These are phyloP conservation scores for Vulpes ferrilata DNA, from an alignment of 2,113 vertebrate species.

Conservation along the genomic window DNA sequence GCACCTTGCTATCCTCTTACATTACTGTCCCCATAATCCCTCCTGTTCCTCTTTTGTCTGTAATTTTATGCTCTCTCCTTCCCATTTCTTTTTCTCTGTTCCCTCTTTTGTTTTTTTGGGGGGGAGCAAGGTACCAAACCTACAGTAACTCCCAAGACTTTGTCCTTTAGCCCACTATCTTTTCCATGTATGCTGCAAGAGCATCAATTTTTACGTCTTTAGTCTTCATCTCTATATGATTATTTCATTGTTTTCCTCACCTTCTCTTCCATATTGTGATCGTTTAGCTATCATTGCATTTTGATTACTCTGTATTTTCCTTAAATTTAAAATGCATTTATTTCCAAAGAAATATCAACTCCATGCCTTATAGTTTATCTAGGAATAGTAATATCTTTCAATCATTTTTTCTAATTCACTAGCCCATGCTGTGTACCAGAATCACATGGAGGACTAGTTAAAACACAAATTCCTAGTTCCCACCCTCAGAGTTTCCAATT, in stretches of 20 bases:
- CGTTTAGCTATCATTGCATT: not conserved
- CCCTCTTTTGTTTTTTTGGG: not conserved
- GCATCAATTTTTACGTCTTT: not conserved
- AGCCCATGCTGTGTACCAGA: not conserved
- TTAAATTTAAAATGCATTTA: not conserved
- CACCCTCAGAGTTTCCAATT: not conserved
- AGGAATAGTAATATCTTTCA: not conserved
- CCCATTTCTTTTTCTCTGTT: not conserved
- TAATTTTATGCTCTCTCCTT: not conserved
- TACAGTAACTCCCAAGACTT: not conserved
- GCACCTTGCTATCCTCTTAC: fast-evolving
- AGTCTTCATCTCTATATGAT: not conserved
- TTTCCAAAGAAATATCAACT: not conserved
- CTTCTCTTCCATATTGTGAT: not conserved
- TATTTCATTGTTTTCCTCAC: not conserved
- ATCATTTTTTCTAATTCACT: not conserved
- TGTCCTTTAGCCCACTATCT: not conserved
- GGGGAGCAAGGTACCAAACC: no score
- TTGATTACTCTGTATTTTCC: not conserved
- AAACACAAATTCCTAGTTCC: not conserved
- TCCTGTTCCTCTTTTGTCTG: not conserved
- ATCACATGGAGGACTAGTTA: not conserved
- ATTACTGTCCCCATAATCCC: not conserved
- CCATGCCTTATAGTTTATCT: not conserved
- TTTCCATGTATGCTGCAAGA: not conserved